Evolutionary conservation across 1,140 invertebrate species (phyloP), one percentile per base, ranked within the genome.

Genomic region (Cydia strobilella): DNA sequence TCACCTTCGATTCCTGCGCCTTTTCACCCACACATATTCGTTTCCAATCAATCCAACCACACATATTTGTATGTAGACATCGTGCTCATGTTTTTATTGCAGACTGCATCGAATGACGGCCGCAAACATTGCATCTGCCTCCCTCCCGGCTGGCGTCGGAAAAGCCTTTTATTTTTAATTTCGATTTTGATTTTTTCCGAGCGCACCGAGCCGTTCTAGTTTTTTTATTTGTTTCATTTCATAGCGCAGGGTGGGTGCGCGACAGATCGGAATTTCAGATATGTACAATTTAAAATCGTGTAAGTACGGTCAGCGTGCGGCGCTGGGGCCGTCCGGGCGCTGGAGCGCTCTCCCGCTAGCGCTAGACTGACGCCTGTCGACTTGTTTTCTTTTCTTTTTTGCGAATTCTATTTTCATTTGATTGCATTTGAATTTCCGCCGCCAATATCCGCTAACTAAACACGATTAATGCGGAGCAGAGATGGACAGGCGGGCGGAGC

Each of bases 401-500:
- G 45, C 86, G 83, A 89, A 90, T 91, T 89, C 90, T 93, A 91
- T 93, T 93, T 93, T 93, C 91, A 93, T 93, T 93, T 93, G 91
- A 93, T 93, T 93, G 92, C 91, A 93, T 93, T 93, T 91, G 91
- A 93, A 93, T 93, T 93, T 93, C 91, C 90, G 87, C 88, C 93
- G 91, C 91, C 92, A 89, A 93, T 93, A 93, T 93, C 91, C 91
- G 90, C 91, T 93, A 93, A 93, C 93, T 93, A 93, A 93, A 93
- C 93, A 93, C 92, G 93, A 93, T 93, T 93, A 93, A 93, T 93
- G 93, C 87, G 87, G 85, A 83, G 86, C 84, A 88, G 84, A 91
- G 87, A 90, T 88, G 90, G 91, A 91, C 88, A 90, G 89, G 81
- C 86, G 84, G 88, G 84, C 76, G 81, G 81, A 72, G 75, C 80